Evolutionary conservation across 2,113 vertebrate species (phyloP).

Genomic region (Aramus guarauna): DNA sequence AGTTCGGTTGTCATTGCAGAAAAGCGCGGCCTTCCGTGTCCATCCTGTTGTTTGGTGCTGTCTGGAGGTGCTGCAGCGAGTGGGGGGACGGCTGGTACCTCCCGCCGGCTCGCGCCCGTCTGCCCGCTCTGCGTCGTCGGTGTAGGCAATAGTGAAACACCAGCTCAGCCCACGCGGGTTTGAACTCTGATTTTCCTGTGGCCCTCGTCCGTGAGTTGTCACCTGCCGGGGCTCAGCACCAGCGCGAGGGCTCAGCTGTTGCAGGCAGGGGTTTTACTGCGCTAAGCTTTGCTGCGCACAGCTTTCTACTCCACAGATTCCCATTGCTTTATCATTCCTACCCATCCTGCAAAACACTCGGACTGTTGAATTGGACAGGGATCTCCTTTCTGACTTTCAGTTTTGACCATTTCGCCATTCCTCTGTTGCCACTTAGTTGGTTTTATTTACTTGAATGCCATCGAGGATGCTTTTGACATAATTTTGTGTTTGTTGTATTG

Average conservation of each 20-base stretch:
- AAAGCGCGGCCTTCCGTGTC: background rate
- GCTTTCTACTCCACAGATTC: background rate
- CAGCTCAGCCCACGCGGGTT: background rate
- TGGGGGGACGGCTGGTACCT: background rate
- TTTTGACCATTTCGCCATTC: background rate
- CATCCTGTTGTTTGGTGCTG: background rate
- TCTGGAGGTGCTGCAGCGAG: background rate
- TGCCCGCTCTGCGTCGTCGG: fast-evolving
- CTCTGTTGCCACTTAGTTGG: background rate
- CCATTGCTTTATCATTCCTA: background rate
- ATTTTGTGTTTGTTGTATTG: background rate
- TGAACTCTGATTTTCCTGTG: background rate
- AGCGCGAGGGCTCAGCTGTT: fast-evolving
- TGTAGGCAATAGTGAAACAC: background rate
- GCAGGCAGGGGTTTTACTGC: background rate
- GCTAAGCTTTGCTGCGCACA: background rate
- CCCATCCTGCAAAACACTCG: background rate
- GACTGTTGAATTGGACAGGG: background rate
- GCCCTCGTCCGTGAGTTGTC: background rate
- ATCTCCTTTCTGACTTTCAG: background rate
- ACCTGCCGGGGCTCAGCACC: background rate
- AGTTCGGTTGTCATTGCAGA: background rate
- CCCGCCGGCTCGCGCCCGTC: background rate
- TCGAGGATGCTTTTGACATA: background rate
- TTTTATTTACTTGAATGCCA: background rate